Base-by-base conservation (phyloP, 2,888 invertebrate genomes). In the Periphyllus acericola region DNA sequence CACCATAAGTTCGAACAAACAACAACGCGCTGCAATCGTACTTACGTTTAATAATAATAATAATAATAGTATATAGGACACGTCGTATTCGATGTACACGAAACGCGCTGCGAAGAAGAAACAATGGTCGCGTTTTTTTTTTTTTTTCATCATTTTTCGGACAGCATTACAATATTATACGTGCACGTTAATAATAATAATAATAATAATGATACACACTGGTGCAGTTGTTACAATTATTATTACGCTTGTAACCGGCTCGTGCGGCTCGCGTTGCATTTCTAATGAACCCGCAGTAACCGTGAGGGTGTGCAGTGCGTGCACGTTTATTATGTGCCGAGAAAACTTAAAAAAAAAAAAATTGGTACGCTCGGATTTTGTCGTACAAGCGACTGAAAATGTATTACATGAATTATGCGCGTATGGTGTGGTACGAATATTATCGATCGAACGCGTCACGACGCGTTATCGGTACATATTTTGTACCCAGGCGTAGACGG, bases 231-330 rank as follows among this genome's bases (percentile, higher is more conserved):
- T 83, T 76, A 83, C 83, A 32, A 83, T 83, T 75, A 83, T 66
- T 83, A 55, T 83, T 71, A 71, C 82, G 46, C 71, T 72, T 78
- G 66, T 76, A 68, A 71, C 52, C 60, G 79, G 87, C 87, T 80
- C 87, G 80, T 87, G 87, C 75, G 84, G 80, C 87, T 80, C 87
- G 87, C 81, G 80, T 81, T 74, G 87, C 80, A 87, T 87, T 87
- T 46, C 32, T 87, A 87, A 87, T 87, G 80, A 87, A 74, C 74
- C 34, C 52, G 32, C 66, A 19, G 60, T 60, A 19, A 25, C 60
- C 46, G 46, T 46, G 46, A 46, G 46, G 11, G 46, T 5, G 46
- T 46, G 46, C 46, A 46, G 46, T 11, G 46, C 46, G 46, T 46
- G 46, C 46, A 46, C 46, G 5, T 46, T 46, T 8, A 46, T 46